Base-by-base conservation (phyloP, 2,797 vertebrate genomes). In the Girardinus metallicus region DNA sequence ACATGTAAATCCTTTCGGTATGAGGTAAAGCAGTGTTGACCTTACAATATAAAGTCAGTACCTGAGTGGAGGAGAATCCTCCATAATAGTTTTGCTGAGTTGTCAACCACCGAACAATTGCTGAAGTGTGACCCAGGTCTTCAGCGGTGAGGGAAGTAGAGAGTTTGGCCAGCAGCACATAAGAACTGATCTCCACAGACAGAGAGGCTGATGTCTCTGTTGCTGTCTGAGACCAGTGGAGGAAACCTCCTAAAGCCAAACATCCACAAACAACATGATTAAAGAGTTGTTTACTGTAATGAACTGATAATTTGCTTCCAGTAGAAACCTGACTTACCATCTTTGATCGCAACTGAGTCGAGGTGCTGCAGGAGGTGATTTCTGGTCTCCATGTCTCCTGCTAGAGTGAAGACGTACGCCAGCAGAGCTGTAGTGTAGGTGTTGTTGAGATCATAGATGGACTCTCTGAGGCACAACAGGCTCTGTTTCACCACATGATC, bases 141-240 rank as follows among this genome's bases (percentile, higher is more conserved):
- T 95, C 85, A 60, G 64, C 3, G 0, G 86, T 82, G 29, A 74
- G 88, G 73, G 94, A 90, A 75, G 68, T 80, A 13, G 87, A 91
- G 81, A 97, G 95, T 76, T 87, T 92, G 74, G 97, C 94, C 90
- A 97, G 88, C 55, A 97, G 86, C 74, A 96, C 92, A 11, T 94
- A 97, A 51, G 97, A 94, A 43, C 95, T 96, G 83, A 96, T 94
- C 93, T 98, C 97, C 91, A 98, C 96, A 75, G 95, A 93, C 62
- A 97, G 92, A 68, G 96, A 96, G 73, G 73, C 64, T 1, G 87
- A 94, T 0, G 73, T 83, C 0, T 89, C 87, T 55, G 51, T 21
- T 43, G 80, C 43, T 5, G 46, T 88, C 88, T 94, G 91, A 68
- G 92, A 81, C 95, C 95, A 96, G 84, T 95, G 85, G 16, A 89